Evolutionary conservation across 2,113 vertebrate species (phyloP).

Genomic region (Dromaius novaehollandiae): DNA sequence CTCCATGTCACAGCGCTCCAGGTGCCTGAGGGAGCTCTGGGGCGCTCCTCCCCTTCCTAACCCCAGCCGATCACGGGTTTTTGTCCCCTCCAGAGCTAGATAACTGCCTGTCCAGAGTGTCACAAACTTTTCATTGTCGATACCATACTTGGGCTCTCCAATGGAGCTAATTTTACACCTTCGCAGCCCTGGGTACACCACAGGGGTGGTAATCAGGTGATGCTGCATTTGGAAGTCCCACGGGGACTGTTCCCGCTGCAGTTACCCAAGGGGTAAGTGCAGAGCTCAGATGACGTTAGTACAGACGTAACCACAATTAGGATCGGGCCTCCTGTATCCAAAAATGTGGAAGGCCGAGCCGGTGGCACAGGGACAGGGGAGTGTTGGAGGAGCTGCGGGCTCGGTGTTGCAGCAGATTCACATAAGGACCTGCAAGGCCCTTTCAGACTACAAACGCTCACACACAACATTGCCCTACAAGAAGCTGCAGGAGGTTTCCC

Average conservation of each 20-base stretch:
- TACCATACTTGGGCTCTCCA: neutral
- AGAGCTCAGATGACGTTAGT: fast-evolving
- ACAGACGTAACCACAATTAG: too few relatives aligned
- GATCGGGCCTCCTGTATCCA: neutral
- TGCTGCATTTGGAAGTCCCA: neutral
- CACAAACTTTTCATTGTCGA: fast-evolving
- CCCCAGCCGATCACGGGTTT: too few relatives aligned
- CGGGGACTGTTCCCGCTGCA: fast-evolving
- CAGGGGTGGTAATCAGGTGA: neutral
- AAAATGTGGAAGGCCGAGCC: neutral
- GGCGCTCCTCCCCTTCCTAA: too few relatives aligned
- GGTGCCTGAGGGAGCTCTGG: neutral
- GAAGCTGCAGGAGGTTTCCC: neutral
- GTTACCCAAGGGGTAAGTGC: neutral
- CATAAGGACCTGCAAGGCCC: neutral
- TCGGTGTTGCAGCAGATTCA: fast-evolving
- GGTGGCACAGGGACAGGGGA: fast-evolving
- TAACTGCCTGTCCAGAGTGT: fast-evolving
- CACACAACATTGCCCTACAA: fast-evolving
- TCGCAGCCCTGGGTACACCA: neutral
- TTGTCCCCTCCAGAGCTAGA: too few relatives aligned
- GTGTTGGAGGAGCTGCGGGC: neutral
- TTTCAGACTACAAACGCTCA: neutral
- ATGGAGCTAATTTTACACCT: neutral
- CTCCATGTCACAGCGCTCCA: fast-evolving